Base-by-base conservation (phyloP, 2,797 vertebrate genomes). In the Serranus cabrilla region DNA sequence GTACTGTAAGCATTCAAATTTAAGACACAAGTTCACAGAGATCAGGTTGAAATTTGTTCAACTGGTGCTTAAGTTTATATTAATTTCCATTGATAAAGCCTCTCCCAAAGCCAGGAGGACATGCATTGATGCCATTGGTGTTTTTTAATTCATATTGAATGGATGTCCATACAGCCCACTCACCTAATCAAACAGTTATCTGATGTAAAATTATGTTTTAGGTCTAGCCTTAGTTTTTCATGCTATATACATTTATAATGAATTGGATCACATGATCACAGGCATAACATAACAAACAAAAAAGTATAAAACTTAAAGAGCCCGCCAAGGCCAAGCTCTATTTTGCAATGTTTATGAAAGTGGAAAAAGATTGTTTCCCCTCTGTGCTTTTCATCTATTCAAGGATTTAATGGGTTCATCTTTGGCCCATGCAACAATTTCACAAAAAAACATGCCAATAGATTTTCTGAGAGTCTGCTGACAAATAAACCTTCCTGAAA, bases 221-320 rank as follows among this genome's bases (percentile, higher is more conserved):
- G 8, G 46, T 78, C 8, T 25, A 61, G 46, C 16, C 70, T 64
- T 20, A 45, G 11, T 45, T 34, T 45, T 34, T 34, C 34, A 34
- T 34, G 34, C 34, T 5, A 7, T n/a, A 34, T 34, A 3, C 5
- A 34, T 34, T 7, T 34, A 5, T 5, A 34, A 7, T 34, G 34
- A 34, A 34, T 7, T 34, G 34, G 27, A 6, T 34, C 59, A 17
- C 51, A 39, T 40, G 59, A 80, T 80, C 71, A 74, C 23, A 75
- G 42, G 59, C 69, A 61, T 67, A 49, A 56, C 37, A 51, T 58
- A 42, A 12, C 2, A 13, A 34, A 62, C 23, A 20, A 2, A 46
- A 45, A 43, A 23, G 11, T 37, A 46, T 20, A 34, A 9, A 34
- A 34, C 34, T 34, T 7, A 7, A 34, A 34, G 34, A 7, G 34